phyloP scores from a whole-genome alignment of 2,113 vertebrate genomes.

The Anguilla rostrata region DNA sequence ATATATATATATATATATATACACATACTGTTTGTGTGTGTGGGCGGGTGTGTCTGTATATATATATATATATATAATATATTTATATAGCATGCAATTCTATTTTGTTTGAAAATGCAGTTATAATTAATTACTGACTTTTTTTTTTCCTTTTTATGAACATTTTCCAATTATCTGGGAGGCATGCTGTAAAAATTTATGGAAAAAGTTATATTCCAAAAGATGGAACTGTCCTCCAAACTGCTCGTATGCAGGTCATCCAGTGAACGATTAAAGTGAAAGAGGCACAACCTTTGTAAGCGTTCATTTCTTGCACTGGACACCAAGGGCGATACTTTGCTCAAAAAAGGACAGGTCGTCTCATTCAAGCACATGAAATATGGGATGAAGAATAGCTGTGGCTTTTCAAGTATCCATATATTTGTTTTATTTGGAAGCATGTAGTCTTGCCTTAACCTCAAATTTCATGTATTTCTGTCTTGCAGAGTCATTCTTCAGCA shows the following conservation, averaged over 20 bases:
- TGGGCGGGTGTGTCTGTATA: no score
- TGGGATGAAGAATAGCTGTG: not conserved
- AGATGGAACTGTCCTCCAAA: slow-evolving; percentile 26
- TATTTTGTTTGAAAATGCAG: no score
- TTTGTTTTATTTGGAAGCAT: slow-evolving; percentile 21
- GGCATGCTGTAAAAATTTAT: slow-evolving; percentile 39
- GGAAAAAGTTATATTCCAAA: slow-evolving; percentile 32
- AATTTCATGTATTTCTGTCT: slow-evolving; percentile 16
- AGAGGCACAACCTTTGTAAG: not conserved
- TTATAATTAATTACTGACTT: no score
- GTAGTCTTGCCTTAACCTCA: slow-evolving; percentile 12
- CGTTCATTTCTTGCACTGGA: not conserved
- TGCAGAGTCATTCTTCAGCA: slow-evolving; percentile 36
- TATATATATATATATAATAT: no score
- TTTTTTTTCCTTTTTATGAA: no score
- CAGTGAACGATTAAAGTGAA: not conserved
- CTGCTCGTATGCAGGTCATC: not conserved
- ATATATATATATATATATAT: no score
- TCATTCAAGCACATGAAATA: not conserved
- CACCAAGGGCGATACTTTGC: not conserved
- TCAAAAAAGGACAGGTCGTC: not conserved
- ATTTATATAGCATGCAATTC: no score
- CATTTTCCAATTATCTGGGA: no score
- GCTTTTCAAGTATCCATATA: not conserved
- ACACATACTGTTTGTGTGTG: no score